Percentiles rank a stretch among this genome's conserved stretches.
These are phyloP conservation scores for Coregonus clupeaformis DNA, from an alignment of 2,113 vertebrate genomes.

Conservation along the genomic window DNA sequence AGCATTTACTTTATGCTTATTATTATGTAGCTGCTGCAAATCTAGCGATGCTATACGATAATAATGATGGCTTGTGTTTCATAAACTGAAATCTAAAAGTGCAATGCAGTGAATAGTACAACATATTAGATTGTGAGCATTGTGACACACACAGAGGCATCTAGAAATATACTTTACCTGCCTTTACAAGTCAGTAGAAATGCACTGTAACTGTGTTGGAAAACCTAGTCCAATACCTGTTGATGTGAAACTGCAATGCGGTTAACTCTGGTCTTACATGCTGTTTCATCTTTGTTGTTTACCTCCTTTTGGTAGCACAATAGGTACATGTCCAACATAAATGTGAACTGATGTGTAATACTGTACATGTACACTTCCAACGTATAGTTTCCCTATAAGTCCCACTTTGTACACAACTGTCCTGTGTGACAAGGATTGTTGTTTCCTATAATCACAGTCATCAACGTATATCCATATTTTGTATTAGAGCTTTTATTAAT, in stretches of 20 bases:
- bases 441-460: conserved; percentile 31
- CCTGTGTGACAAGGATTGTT: conserved; percentile 25
- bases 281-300: neutral
- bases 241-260: neutral
- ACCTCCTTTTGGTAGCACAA: neutral
- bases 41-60: neutral
- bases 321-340: conserved; percentile 20
- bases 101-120: conserved; percentile 1
- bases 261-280: neutral
- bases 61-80: neutral
- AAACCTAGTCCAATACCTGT: neutral
- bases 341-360: conserved; percentile 5
- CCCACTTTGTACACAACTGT: conserved; percentile 6
- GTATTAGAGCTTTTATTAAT: conserved; percentile 55
- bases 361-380: neutral
- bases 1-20: neutral
- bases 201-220: conserved; percentile 9
- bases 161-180: neutral
- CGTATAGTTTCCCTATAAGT: neutral
- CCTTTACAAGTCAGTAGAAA: conserved; percentile 5
- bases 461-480: conserved; percentile 37
- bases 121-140: neutral
- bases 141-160: neutral
- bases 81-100: neutral
- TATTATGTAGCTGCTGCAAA: neutral